These are phyloP conservation scores for Ricordea florida DNA, from an alignment of 92 coral and sea anemone species.

Conservation along the genomic window DNA sequence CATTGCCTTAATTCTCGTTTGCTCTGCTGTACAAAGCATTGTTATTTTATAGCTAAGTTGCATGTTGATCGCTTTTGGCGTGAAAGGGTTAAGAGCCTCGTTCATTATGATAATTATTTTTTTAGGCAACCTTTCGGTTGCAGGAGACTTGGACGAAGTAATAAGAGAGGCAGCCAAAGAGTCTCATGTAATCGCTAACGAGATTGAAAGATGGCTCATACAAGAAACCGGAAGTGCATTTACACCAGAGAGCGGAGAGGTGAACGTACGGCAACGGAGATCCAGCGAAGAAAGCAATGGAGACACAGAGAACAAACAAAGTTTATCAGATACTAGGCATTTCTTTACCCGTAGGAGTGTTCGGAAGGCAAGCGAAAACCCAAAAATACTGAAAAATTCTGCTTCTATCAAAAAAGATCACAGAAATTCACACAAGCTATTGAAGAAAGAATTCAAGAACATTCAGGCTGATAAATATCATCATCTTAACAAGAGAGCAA, in stretches of 20 bases:
- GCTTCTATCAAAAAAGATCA: background rate
- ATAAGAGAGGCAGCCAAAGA: conserved; percentile 57
- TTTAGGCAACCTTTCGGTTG: background rate
- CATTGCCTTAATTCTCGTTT: no score
- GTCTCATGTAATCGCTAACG: conserved; percentile 71
- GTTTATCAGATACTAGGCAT: background rate
- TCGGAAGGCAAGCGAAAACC: background rate
- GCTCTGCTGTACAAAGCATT: no score
- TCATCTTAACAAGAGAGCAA: background rate
- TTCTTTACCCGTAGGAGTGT: background rate
- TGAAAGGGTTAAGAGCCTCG: no score
- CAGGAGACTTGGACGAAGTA: conserved; percentile 19
- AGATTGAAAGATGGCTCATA: conserved; percentile 69
- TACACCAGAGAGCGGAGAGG: conserved; percentile 22
- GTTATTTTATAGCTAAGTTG: no score
- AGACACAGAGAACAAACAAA: conserved; percentile 1
- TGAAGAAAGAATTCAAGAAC: background rate
- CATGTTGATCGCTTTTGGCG: no score
- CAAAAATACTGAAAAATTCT: background rate
- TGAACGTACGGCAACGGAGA: conserved; percentile 24
- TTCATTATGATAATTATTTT: no score
- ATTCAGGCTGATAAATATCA: background rate
- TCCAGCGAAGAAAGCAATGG: conserved; percentile 22
- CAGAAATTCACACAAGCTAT: background rate
- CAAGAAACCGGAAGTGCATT: conserved; percentile 33